Percentiles rank a stretch among this genome's conserved stretches.
These are phyloP conservation scores for Bufo gargarizans DNA, from an alignment of 2,113 vertebrate genomes.

Conservation along the genomic window DNA sequence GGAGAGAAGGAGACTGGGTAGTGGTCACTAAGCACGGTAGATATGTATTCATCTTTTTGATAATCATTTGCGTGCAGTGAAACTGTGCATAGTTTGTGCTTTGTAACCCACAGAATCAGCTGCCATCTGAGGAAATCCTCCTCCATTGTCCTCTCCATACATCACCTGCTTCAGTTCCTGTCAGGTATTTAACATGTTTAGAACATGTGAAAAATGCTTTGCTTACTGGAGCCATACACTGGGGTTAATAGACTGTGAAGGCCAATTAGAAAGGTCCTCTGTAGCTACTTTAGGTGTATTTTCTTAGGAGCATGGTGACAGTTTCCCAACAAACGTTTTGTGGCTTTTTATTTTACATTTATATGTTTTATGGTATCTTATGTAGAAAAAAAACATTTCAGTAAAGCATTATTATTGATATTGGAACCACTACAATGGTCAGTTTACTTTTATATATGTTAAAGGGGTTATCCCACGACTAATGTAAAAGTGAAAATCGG, in stretches of 20 bases:
- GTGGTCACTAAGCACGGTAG: too few relatives aligned
- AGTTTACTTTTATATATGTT: too few relatives aligned
- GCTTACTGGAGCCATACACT: neutral
- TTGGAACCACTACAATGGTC: too few relatives aligned
- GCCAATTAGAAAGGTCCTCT: neutral
- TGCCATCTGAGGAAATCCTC: slow-evolving; percentile 6
- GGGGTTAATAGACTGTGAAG: slow-evolving; percentile 6
- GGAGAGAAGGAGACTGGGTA: neutral
- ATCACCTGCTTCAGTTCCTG: slow-evolving; percentile 21
- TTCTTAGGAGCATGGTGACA: neutral
- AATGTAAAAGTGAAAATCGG: too few relatives aligned
- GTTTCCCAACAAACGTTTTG: too few relatives aligned
- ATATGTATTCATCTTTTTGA: neutral
- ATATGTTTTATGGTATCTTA: too few relatives aligned
- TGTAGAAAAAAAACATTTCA: too few relatives aligned
- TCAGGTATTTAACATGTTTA: slow-evolving; percentile 1
- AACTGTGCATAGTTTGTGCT: neutral
- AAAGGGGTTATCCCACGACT: too few relatives aligned
- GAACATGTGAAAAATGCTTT: slow-evolving; percentile 6
- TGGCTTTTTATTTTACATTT: too few relatives aligned
- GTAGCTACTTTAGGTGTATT: neutral
- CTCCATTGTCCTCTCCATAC: neutral
- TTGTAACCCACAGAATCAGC: neutral
- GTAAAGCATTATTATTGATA: too few relatives aligned
- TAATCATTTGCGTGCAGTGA: neutral